Base-by-base conservation (phyloP, 2,888 invertebrate species). In the Asteroscopus sphinx region DNA sequence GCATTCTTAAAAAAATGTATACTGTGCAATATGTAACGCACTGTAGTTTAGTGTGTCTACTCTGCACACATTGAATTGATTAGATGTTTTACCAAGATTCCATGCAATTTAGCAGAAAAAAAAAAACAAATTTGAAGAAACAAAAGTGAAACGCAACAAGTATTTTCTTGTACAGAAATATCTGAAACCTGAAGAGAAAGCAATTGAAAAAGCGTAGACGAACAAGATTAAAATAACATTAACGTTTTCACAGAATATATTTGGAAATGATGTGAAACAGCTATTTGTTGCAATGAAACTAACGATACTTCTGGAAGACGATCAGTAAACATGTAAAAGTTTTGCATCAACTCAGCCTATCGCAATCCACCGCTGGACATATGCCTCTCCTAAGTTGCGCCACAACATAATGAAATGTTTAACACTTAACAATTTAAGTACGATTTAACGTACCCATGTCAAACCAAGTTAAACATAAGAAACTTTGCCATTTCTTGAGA, bases 191-290 rank as follows among this genome's bases (percentile, higher is more conserved):
- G 11, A 51, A 41, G 52, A 62, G 68, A 68, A 62, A 67, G 68
- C 46, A 49, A 56, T 30, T 37, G 28, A 52, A 61, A 52, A 21
- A 33, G 21, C 33, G 45, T 28, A 55, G 47, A 41, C 37, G 33
- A 28, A 32, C 36, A 36, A 35, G 33, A 52, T 68, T 67, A 67
- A 67, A 68, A 61, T 41, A 62, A 61, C 56, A 67, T 67, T 67
- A 67, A 41, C 37, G 56, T 61, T 68, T 67, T 61, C 62, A 68
- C 66, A 52, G 42, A 30, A 51, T 46, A 25, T 30, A 32, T 40
- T 44, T 21, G 44, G 42, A 58, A 65, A 58, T 44, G 32, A 46
- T 45, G 40, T 28, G 35, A 63, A 39, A 64, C 30, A 28, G 17
- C 28, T 46, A 56, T 41, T 35, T 8, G 16, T 26, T 42, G 15